Base-by-base conservation (phyloP, 2,113 vertebrate genomes). In the Alethe diademata region DNA sequence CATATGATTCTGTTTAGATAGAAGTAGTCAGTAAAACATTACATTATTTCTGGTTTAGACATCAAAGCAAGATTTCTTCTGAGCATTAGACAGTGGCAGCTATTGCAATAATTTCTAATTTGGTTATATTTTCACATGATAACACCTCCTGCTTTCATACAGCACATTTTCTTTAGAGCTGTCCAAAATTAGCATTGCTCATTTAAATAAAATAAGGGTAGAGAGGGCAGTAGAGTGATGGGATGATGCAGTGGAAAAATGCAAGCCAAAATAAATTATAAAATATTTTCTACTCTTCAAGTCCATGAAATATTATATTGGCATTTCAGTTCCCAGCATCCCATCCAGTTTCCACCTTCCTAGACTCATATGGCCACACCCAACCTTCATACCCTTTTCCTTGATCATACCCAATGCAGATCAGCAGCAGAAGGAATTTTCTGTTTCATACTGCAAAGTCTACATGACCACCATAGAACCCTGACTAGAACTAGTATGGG, bases 21-120 rank as follows among this genome's bases (percentile, higher is more conserved):
- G 8, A 69, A 8, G 6, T 42, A 69, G 65, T 71, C 45, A 90
- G 50, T 90, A 76, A 90, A 92, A 86, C 14, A 19, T 31, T 31
- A 64, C 95, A 83, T 85, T 92, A 93, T 94, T 97, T 97, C 91
- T 96, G 51, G 29, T 97, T 96, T 96, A 81, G 88, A 94, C 65
- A 83, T 58, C 69, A 93, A 53, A 90, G 50, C 9, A 93, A 93
- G 82, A 80, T 93, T 94, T 80, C 78, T 94, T 92, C 75, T 89
- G 69, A 94, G 88, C 78, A 94, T 96, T 89, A 96, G 43, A 19
- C 86, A 93, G 48, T 36, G 12, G 26, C 38, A 89, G 18, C 43
- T 73, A 47, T 40, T 67, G 57, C 33, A 88, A 72, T 67, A 62
- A 28, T 74, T 91, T 89, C 23, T 75, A 36, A 57, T 86, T 72